Conservation (phyloP, 2,113 vertebrate genomes). For the Xenotilapia caudafasciata region DNA sequence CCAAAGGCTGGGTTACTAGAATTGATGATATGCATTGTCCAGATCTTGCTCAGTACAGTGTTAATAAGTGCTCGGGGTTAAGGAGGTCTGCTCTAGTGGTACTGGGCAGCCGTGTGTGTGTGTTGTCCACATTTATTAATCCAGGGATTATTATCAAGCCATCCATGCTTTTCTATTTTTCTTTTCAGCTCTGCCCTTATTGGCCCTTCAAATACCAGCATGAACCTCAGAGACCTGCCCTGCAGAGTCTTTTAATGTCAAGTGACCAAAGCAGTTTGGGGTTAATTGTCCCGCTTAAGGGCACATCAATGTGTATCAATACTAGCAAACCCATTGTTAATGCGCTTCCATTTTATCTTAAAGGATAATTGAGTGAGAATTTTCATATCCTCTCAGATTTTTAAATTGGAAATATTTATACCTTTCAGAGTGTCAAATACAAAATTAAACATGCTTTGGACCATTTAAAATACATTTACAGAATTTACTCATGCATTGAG, state of each 20-base stretch:
- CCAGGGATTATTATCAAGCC: neutral
- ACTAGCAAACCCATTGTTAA: neutral
- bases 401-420: neutral
- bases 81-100: neutral
- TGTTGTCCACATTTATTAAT: neutral
- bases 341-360: neutral
- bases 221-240: neutral
- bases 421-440: neutral
- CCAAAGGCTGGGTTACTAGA: neutral
- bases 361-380: neutral
- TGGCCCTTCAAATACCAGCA: neutral
- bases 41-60: neutral
- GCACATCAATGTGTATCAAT: neutral
- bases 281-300: constrained; percentile 1
- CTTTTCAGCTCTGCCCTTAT: neutral
- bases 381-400: neutral
- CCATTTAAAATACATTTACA: neutral
- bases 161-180: neutral
- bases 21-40: neutral
- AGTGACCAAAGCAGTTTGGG: neutral
- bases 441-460: neutral
- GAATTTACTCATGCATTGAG: neutral
- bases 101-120: neutral
- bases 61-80: constrained; percentile 3
- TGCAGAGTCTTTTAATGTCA: neutral